Percentiles rank a stretch among this genome's conserved stretches.
phyloP scores from a whole-genome alignment of 2,113 vertebrate genomes.

The Puffinus mauretanicus region DNA sequence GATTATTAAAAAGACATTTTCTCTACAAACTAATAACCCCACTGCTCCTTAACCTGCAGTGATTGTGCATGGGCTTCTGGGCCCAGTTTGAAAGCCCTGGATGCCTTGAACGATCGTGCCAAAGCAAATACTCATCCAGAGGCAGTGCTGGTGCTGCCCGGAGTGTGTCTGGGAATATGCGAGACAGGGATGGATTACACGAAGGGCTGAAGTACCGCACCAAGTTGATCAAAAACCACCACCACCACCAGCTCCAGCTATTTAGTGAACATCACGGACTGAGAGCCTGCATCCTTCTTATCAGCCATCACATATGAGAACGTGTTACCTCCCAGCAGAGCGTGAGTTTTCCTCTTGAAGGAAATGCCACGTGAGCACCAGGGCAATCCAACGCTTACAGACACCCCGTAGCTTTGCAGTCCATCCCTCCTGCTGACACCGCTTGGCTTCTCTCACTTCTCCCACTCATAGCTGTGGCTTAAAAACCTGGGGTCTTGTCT shows the following conservation, averaged over 20 bases:
- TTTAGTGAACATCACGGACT: not conserved
- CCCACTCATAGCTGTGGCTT: not conserved
- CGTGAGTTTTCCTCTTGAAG: not conserved
- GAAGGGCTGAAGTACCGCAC: not conserved
- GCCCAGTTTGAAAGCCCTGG: not conserved
- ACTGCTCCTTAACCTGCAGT: not conserved
- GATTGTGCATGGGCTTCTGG: not conserved
- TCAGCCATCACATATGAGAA: not conserved
- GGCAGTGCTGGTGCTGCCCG: not conserved
- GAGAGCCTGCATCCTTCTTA: not conserved
- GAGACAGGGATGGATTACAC: not conserved
- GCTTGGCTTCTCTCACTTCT: not conserved
- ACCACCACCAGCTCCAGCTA: not conserved
- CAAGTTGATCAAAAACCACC: rapidly evolving
- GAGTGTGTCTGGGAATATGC: rapidly evolving
- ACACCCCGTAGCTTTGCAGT: not conserved
- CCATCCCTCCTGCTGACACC: not conserved
- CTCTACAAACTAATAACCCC: not conserved
- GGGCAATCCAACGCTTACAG: not conserved
- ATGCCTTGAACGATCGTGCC: not conserved
- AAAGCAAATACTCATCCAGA: not conserved
- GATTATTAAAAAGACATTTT: not conserved
- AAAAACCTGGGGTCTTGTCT: slow-evolving; percentile 9
- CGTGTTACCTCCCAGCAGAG: not conserved
- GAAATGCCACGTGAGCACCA: not conserved